Evolutionary conservation across 2,113 vertebrate genomes (phyloP).

Genomic region (Rhinichthys klamathensis): DNA sequence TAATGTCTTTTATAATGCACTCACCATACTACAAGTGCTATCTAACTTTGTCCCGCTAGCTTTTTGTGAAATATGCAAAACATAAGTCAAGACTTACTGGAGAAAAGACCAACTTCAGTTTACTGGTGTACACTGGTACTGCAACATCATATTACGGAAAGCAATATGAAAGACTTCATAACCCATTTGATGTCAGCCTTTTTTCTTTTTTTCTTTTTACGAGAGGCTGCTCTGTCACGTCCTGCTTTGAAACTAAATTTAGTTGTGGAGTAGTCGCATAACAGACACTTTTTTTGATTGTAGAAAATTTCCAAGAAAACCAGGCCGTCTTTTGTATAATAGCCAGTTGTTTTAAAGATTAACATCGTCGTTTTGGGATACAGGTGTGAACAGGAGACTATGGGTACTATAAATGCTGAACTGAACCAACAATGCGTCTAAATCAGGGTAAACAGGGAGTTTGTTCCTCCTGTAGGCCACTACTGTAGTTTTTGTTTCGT

Average conservation of each 20-base stretch:
- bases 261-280: conserved; percentile 15
- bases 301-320: neutral
- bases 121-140: conserved; percentile 20
- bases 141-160: conserved; percentile 55
- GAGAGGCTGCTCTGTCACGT: neutral
- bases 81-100: conserved; percentile 22
- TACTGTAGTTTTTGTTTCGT: conserved; percentile 28
- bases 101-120: neutral
- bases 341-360: neutral
- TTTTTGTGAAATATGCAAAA: conserved; percentile 54
- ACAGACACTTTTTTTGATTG: neutral
- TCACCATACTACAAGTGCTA: conserved; percentile 35
- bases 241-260: neutral
- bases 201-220: too few relatives aligned
- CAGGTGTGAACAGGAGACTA: conserved; percentile 32
- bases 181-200: conserved; percentile 21
- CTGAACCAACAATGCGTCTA: conserved; percentile 57
- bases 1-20: conserved; percentile 26
- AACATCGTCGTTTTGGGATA: conserved; percentile 49
- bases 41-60: conserved; percentile 23
- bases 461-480: conserved; percentile 60
- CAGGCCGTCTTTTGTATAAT: conserved; percentile 11
- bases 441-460: conserved; percentile 68
- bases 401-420: conserved; percentile 52
- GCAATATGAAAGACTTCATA: conserved; percentile 55